phyloP scores from a whole-genome alignment of 1,140 invertebrate genomes.

The Drosophila pruinosa region DNA sequence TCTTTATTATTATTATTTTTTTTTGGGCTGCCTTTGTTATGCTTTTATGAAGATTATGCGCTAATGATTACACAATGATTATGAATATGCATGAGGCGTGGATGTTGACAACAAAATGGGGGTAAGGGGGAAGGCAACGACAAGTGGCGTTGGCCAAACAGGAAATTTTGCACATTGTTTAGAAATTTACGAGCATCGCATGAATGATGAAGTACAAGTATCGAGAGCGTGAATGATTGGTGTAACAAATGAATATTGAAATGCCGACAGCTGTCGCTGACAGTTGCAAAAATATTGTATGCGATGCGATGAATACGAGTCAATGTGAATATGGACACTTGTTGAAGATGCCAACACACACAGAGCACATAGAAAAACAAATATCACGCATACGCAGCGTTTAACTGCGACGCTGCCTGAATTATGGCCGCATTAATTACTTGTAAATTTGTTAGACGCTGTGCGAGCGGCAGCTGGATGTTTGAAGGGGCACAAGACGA shows the following conservation, averaged over 20 bases:
- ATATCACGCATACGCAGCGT: constrained; percentile 44
- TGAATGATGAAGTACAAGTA: constrained; percentile 54
- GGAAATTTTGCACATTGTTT: constrained; percentile 66
- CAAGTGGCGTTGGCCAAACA: constrained; percentile 49
- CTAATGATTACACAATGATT: constrained; percentile 83
- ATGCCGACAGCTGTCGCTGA: constrained; percentile 72
- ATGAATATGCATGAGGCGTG: constrained; percentile 76
- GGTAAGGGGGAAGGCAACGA: constrained; percentile 13
- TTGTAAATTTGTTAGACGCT: constrained; percentile 71
- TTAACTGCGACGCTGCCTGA: constrained; percentile 37
- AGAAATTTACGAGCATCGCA: constrained; percentile 43
- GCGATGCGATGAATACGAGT: not conserved
- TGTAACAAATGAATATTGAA: constrained; percentile 74
- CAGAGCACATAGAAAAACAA: not conserved
- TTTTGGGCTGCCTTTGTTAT: constrained; percentile 53
- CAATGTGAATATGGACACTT: constrained; percentile 75
- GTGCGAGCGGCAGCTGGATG: no score
- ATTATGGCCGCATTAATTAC: constrained; percentile 81
- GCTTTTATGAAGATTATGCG: constrained; percentile 75
- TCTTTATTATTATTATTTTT: constrained; percentile 34
- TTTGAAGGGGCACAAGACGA: not conserved
- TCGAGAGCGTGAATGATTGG: constrained; percentile 71
- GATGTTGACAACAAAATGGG: constrained; percentile 11
- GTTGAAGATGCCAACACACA: constrained; percentile 48
- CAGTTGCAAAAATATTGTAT: constrained; percentile 42